These are phyloP conservation scores for Centrocercus urophasianus DNA, from an alignment of 2,113 vertebrate species.

Conservation along the genomic window DNA sequence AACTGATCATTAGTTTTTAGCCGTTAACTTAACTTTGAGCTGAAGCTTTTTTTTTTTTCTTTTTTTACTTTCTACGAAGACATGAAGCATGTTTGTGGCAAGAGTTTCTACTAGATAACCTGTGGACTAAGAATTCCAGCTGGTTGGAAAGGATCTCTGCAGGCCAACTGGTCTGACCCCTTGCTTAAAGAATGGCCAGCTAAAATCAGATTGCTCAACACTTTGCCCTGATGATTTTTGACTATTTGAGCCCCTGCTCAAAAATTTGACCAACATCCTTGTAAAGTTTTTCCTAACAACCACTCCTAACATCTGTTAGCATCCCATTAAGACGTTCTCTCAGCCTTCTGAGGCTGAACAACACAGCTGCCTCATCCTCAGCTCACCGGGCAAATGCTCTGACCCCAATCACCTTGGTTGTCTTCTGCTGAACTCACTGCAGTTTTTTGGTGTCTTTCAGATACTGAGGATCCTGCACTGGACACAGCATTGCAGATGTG, in stretches of 20 bases:
- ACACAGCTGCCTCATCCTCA: not conserved
- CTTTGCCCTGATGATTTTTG: not conserved
- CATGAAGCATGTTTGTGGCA: not conserved
- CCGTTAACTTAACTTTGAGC: not conserved
- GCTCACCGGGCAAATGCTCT: not conserved
- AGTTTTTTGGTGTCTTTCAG: not conserved
- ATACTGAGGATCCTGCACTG: not conserved
- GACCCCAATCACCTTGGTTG: fast-evolving
- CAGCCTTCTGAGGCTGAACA: not conserved
- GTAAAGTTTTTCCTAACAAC: not conserved
- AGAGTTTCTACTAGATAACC: not conserved
- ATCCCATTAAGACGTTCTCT: not conserved
- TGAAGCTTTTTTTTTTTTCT: not conserved
- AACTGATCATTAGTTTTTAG: not conserved
- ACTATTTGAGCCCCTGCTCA: not conserved
- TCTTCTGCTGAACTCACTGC: not conserved
- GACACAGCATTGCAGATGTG: not conserved
- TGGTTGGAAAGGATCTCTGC: not conserved
- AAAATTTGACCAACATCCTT: not conserved
- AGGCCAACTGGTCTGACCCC: not conserved
- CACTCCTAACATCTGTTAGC: not conserved
- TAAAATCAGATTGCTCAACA: not conserved
- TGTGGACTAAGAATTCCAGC: not conserved
- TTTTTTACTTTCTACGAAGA: not conserved
- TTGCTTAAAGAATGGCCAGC: not conserved